Evolutionary conservation across 2,113 vertebrate genomes (phyloP).

Genomic region (Siphamia tubifer): DNA sequence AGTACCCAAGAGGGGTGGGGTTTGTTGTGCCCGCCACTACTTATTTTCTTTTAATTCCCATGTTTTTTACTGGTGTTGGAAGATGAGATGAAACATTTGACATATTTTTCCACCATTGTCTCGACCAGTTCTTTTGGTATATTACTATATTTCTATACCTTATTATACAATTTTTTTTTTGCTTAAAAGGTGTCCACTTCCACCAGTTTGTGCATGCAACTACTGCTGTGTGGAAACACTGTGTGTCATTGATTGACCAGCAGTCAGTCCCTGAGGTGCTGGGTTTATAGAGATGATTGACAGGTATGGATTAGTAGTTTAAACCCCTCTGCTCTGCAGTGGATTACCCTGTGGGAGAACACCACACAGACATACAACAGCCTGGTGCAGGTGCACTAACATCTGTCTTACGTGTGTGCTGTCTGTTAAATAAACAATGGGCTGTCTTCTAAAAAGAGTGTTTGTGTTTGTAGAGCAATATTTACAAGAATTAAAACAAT

Average conservation of each 20-base stretch:
- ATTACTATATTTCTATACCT: not conserved
- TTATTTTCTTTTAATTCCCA: no score
- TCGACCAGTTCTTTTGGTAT: no score
- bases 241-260: constrained; percentile 48
- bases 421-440: constrained; percentile 10
- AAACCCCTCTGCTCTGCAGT: constrained; percentile 20
- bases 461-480: no score
- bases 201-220: not conserved
- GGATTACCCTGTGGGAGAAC: constrained; percentile 28
- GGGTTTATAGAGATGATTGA: constrained; percentile 56
- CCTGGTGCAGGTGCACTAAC: not conserved
- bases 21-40: no score
- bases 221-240: not conserved
- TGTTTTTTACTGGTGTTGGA: no score
- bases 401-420: constrained; percentile 9
- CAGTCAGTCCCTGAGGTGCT: constrained; percentile 29
- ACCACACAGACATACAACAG: not conserved
- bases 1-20: no score
- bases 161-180: not conserved
- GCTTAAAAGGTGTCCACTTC: not conserved
- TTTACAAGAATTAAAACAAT: no score
- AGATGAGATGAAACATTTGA: no score
- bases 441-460: constrained; percentile 9
- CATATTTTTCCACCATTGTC: no score
- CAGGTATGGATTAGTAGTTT: constrained; percentile 55